Base-by-base conservation (phyloP, 2,113 vertebrate genomes). In the Oreochromis aureus region DNA sequence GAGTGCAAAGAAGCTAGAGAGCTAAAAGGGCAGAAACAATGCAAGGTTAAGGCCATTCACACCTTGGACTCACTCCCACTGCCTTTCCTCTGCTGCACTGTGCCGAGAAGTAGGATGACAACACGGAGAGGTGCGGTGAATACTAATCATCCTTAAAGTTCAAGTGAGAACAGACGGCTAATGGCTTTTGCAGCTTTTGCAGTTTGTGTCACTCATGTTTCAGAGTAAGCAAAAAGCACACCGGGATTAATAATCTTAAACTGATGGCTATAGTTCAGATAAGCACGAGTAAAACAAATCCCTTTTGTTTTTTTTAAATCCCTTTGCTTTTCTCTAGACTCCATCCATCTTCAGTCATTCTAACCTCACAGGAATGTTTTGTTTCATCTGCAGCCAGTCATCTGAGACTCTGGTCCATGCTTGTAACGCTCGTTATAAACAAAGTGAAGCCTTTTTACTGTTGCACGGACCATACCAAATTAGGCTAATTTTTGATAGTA, bases 131-230 rank as follows among this genome's bases (percentile, higher is more conserved):
- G 22, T 51, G 66, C 0, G 10, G 56, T 46, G 91, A 91, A 95
- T 94, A 87, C 86, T 85, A 86, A 94, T 86, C 18, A 34, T 86
- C 61, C 89, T 78, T 82, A 81, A 89, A 90, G 88, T 89, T 89
- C 85, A 84, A 66, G 69, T 34, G 59, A 76, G 48, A 81, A 3
- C 19, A 59, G 54, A 71, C 55, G 41, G 46, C 78, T 80, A 76
- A 8, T 41, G 76, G 18, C 39, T 83, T 79, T 56, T 44, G 83
- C 76, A 41, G 22, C 39, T 83, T 78, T 30, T 44, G 83, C 66
- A 19, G 12, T 19, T 55, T 61, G 13, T 24, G 24, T 81, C 61
- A 27, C 59, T 85, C 82, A 27, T 24, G n/a, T 5, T 63, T 5
- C 44, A 48, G 39, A 71, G 16, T 32, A 51, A 78, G 39, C 39